A percentile compares a stretch with the other conserved stretches of the same genome.
phyloP scores from a whole-genome alignment of 2,113 vertebrate genomes.

The Spermophilus dauricus region DNA sequence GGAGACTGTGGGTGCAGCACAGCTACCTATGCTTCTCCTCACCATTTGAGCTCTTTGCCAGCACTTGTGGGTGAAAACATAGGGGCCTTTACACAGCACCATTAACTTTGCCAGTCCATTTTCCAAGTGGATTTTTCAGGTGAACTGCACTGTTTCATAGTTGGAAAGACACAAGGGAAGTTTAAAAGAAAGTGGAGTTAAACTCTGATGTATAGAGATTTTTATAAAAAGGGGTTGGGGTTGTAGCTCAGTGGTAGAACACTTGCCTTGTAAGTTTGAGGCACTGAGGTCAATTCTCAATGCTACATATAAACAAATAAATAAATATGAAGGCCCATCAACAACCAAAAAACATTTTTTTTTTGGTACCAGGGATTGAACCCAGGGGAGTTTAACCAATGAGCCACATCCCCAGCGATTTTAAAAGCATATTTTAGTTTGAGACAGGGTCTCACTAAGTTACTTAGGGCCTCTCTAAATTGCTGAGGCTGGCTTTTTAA shows the following conservation, averaged over 20 bases:
- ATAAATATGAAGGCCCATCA: no score
- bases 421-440: no score
- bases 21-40: slow-evolving; percentile 55
- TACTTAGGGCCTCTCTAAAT: neutral
- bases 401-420: no score
- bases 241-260: no score
- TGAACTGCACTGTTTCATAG: slow-evolving; percentile 90
- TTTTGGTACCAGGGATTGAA: no score
- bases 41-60: slow-evolving; percentile 74
- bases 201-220: slow-evolving; percentile 82
- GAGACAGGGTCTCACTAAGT: neutral
- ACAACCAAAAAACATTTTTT: no score
- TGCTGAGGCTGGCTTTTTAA: no score
- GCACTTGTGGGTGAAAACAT: slow-evolving; percentile 83
- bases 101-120: slow-evolving; percentile 84
- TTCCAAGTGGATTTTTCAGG: slow-evolving; percentile 90
- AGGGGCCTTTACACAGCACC: slow-evolving; percentile 88
- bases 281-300: no score
- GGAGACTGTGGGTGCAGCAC: neutral
- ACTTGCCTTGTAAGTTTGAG: no score
- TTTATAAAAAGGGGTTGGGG: neutral
- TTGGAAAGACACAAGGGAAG: slow-evolving; percentile 92
- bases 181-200: slow-evolving; percentile 94
- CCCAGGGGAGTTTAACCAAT: no score
- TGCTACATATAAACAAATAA: no score